phyloP scores from a whole-genome alignment of 2,888 invertebrate species.

The Folsomia candida region DNA sequence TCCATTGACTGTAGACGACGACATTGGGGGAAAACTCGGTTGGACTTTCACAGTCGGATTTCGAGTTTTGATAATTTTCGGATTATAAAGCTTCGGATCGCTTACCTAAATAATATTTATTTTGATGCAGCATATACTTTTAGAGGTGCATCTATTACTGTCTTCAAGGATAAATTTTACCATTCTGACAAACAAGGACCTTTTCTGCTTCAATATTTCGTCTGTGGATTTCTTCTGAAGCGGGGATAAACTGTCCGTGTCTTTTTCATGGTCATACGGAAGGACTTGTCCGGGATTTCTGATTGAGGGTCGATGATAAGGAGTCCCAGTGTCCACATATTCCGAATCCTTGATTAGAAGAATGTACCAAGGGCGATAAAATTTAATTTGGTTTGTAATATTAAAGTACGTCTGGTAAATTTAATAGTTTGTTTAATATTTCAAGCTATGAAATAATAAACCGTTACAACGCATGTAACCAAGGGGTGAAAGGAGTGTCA shows the following conservation, averaged over 20 bases:
- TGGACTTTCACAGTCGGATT: slow-evolving; percentile 36
- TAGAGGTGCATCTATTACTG: neutral
- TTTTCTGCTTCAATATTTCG: slow-evolving; percentile 81
- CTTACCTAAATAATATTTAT: slow-evolving; percentile 56
- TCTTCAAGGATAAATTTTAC: slow-evolving; percentile 56
- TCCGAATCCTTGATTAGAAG: neutral
- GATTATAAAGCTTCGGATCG: slow-evolving; percentile 94
- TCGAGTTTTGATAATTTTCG: slow-evolving; percentile 65
- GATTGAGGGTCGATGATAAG: neutral
- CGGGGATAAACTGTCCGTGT: neutral
- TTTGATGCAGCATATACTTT: neutral
- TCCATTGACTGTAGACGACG: neutral
- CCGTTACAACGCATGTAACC: no score
- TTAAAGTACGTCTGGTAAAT: no score
- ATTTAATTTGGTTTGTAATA: no score
- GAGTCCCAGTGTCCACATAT: neutral
- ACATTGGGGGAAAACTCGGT: slow-evolving; percentile 38
- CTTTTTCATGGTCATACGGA: neutral
- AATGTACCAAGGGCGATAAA: no score
- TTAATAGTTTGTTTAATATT: no score
- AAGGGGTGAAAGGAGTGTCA: no score
- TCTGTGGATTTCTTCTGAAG: slow-evolving; percentile 53
- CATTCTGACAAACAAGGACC: slow-evolving; percentile 96
- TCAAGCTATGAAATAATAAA: no score
- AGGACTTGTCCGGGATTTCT: slow-evolving; percentile 6